Percentiles rank a stretch among this genome's conserved stretches.
phyloP scores from a whole-genome alignment of 2,797 vertebrate species.

The Acrocephalus scirpaceus region DNA sequence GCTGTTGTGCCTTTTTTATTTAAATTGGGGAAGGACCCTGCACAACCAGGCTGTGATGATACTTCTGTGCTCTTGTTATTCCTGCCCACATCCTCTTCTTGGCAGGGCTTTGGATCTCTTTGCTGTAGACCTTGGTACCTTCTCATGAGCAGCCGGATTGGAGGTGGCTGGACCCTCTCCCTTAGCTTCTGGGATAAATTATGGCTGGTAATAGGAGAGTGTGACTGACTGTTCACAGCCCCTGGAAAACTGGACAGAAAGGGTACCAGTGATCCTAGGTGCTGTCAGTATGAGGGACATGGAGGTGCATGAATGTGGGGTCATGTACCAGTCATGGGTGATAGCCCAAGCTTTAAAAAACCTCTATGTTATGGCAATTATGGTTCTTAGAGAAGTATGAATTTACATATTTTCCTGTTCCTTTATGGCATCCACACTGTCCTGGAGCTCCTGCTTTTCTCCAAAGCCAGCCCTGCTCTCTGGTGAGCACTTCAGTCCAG shows the following conservation, averaged over 20 bases:
- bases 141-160: neutral
- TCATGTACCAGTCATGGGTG: rapidly evolving
- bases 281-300: neutral
- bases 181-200: neutral
- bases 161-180: neutral
- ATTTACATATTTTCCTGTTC: neutral
- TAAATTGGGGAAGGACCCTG: neutral
- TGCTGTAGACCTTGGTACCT: neutral
- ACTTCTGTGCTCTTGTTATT: neutral
- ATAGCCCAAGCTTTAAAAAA: neutral
- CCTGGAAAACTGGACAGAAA: neutral
- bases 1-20: neutral
- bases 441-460: neutral
- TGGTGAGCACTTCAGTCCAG: neutral
- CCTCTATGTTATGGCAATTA: neutral
- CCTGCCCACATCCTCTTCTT: neutral
- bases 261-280: neutral
- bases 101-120: neutral
- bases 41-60: neutral
- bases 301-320: neutral
- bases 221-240: neutral
- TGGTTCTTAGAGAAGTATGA: neutral
- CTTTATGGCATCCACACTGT: neutral
- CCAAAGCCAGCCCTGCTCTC: neutral
- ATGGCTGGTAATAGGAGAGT: neutral